Base-by-base conservation (phyloP, 2,113 vertebrate species). In the Pseudopodoces humilis region DNA sequence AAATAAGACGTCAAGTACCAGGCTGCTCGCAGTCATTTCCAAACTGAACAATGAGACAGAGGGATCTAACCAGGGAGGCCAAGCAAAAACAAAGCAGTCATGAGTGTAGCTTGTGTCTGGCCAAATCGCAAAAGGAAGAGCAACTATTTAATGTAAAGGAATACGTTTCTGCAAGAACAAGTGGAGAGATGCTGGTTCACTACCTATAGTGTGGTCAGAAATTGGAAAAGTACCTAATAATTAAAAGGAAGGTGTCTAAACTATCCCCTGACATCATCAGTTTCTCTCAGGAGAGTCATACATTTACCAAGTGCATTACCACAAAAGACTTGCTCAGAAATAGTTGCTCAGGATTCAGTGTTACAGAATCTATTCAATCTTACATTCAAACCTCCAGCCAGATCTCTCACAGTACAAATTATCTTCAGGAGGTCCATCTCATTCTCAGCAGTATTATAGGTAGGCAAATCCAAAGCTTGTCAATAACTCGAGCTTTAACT, bases 21-120 rank as follows among this genome's bases (percentile, higher is more conserved):
- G n/a, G 23, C 53, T 91, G 28, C 70, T 30, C 0, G 0, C 17
- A 72, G 41, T 17, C 4, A 1, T 41, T 83, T 44, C 25, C 28
- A 43, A 79, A 76, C 8, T 24, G 41, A 89, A 76, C 0, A 4
- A 62, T 23, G 13, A 53, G 4, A 22, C 33, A 58, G 15, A 76
- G 8, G 15, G 4, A 72, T 39, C 23, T 9, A 85, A 7, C 4
- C 3, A 1, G 3, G 4, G 4, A 72, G 9, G 22, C 21, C 46
- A 85, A 76, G 30, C 23, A 65, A 76, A 91, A 91, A 33, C 3
- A 86, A 94, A 77, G 11, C 21, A 68, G 10, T 44, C 25, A 18
- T 27, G 4, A 56, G 28, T 35, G 7, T 13, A 33, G 22, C 55
- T 39, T 25, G 9, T 33, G 17, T 47, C 39, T 60, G 20, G 75